These are phyloP conservation scores for Crocallis elinguaria DNA, from an alignment of 2,888 invertebrate genomes.

Conservation along the genomic window DNA sequence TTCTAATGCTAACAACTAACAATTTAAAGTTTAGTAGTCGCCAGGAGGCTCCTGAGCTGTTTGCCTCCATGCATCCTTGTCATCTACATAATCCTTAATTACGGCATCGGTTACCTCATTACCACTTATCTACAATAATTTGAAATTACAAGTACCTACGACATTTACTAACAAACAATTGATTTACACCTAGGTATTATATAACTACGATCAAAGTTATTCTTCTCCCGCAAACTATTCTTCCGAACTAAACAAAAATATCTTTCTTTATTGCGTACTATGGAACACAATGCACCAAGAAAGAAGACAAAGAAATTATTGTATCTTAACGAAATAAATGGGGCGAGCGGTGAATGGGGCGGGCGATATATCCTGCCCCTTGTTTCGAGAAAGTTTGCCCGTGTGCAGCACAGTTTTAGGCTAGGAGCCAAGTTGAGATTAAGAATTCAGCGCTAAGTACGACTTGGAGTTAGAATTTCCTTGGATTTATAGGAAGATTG, in stretches of 20 bases:
- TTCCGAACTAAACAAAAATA: slow-evolving; percentile 13
- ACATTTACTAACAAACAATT: no score
- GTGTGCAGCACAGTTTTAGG: slow-evolving; percentile 41
- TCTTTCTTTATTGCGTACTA: slow-evolving; percentile 18
- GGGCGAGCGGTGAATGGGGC: slow-evolving; percentile 48
- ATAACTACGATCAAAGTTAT: slow-evolving; percentile 1
- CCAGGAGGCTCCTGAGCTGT: no score
- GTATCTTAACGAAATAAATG: slow-evolving; percentile 68
- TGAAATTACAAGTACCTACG: no score
- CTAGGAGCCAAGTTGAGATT: slow-evolving; percentile 45
- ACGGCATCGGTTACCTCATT: no score
- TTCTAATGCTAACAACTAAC: no score
- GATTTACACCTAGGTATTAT: neutral
- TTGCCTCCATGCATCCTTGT: no score
- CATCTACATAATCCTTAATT: no score
- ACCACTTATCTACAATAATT: no score
- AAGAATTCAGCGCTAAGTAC: slow-evolving; percentile 26
- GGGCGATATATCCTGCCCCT: slow-evolving; percentile 47
- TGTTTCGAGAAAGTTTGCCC: slow-evolving; percentile 52
- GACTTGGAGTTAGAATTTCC: slow-evolving; percentile 6
- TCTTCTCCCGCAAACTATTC: slow-evolving; percentile 1
- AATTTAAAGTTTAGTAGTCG: no score
- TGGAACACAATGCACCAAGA: slow-evolving; percentile 36
- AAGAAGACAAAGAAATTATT: slow-evolving; percentile 56
- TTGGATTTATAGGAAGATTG: no score